A percentile compares a stretch with the other conserved stretches of the same genome.
phyloP scores from a whole-genome alignment of 1,140 invertebrate genomes.

The Cheumatopsyche charites region DNA sequence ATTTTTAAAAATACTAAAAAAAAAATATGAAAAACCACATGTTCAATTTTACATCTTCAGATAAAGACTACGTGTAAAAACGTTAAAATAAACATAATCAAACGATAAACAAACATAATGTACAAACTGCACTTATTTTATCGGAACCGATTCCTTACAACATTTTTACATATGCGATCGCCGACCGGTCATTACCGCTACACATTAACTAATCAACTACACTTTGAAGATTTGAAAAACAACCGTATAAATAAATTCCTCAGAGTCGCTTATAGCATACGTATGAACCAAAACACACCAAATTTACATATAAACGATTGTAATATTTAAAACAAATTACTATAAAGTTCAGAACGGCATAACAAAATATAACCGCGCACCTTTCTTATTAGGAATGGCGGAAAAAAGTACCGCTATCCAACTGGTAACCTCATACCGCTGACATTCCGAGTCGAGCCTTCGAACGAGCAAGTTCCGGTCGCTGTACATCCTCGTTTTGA shows the following conservation, averaged over 20 bases:
- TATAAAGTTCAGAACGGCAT: not conserved
- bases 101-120: constrained; percentile 11
- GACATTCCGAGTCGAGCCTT: constrained; percentile 27
- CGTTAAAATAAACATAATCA: not conserved
- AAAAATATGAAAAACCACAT: too few relatives aligned
- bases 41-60: too few relatives aligned
- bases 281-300: not conserved
- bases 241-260: not conserved
- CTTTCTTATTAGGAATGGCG: constrained; percentile 25
- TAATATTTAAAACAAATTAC: not conserved
- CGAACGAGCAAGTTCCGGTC: not conserved
- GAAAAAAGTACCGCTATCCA: constrained; percentile 38
- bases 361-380: not conserved
- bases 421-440: constrained; percentile 38
- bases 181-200: constrained; percentile 37
- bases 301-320: too few relatives aligned
- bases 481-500: not conserved
- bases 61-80: not conserved
- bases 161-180: not conserved
- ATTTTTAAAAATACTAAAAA: too few relatives aligned
- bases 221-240: not conserved
- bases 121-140: constrained; percentile 6
- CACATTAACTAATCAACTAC: not conserved
- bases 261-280: not conserved
- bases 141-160: constrained; percentile 14